These are phyloP conservation scores for Diaprepes abbreviatus DNA, from an alignment of 2,888 invertebrate genomes.

Conservation along the genomic window DNA sequence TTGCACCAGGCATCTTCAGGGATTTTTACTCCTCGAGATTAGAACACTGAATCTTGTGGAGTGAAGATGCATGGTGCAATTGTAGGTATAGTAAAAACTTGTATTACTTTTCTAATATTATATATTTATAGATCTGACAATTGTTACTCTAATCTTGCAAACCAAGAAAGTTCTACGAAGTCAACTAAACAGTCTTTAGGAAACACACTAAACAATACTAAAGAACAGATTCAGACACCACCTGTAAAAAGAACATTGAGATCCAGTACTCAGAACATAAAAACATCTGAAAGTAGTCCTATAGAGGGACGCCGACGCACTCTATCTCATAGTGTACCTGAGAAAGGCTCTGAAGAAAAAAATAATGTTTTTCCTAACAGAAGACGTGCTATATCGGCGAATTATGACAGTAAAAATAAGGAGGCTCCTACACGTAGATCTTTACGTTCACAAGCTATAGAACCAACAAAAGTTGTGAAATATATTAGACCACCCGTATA, in stretches of 20 bases:
- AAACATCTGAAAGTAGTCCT: neutral
- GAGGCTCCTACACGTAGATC: neutral
- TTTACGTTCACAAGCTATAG: neutral
- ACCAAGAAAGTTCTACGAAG: neutral
- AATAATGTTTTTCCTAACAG: neutral
- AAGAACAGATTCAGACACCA: neutral
- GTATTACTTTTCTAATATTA: too few relatives aligned
- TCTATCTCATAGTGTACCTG: neutral
- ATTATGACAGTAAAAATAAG: neutral
- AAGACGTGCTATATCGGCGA: conserved; percentile 6
- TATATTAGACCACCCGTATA: neutral
- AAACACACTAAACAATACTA: neutral
- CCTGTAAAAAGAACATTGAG: conserved; percentile 2
- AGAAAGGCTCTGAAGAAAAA: neutral
- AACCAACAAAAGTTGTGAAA: neutral
- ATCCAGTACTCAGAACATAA: neutral
- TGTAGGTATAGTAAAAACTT: too few relatives aligned
- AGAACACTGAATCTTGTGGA: too few relatives aligned
- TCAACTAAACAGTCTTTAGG: neutral
- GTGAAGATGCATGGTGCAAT: too few relatives aligned
- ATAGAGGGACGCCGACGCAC: conserved; percentile 12
- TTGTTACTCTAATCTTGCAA: neutral
- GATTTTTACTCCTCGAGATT: too few relatives aligned
- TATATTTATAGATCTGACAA: too few relatives aligned
- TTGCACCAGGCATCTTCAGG: too few relatives aligned